Conservation (phyloP, 2,113 vertebrate species). For the Brachionichthys hirsutus region DNA sequence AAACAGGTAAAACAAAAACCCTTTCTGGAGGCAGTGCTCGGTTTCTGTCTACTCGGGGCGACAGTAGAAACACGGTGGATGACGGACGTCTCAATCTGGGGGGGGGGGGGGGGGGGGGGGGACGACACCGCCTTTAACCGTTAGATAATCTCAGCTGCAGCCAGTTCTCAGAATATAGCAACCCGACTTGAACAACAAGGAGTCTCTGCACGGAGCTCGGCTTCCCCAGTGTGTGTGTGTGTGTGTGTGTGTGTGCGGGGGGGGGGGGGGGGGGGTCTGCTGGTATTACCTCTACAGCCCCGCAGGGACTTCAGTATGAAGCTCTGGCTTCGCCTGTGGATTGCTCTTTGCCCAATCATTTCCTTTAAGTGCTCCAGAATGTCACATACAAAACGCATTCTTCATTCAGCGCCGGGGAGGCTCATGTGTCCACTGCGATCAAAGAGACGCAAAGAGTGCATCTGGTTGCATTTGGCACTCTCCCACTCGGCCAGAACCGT, state of each 20-base stretch:
- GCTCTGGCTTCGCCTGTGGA: conserved; percentile 63
- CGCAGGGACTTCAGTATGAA: conserved; percentile 53
- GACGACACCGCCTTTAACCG: too few relatives aligned
- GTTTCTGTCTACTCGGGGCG: too few relatives aligned
- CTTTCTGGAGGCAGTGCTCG: too few relatives aligned
- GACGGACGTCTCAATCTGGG: too few relatives aligned
- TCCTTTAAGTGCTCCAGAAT: conserved; percentile 69
- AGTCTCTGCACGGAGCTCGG: neutral
- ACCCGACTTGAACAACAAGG: conserved; percentile 22
- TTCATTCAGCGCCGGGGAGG: conserved; percentile 47
- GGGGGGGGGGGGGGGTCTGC: too few relatives aligned
- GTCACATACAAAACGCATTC: conserved; percentile 72
- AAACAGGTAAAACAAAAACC: too few relatives aligned
- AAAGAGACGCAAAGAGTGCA: too few relatives aligned
- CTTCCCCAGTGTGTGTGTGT: conserved; percentile 14
- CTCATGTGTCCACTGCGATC: conserved; percentile 35
- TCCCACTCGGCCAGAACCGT: conserved; percentile 41
- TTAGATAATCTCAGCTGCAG: too few relatives aligned
- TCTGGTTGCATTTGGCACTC: conserved; percentile 43
- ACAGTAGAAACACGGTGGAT: too few relatives aligned
- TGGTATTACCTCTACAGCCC: conserved; percentile 67
- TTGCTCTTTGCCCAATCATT: conserved; percentile 77
- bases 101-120: too few relatives aligned
- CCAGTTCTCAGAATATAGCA: neutral
- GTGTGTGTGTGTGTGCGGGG: too few relatives aligned